Evolutionary conservation across 2,888 invertebrate species (phyloP).

Genomic region (Meteorus colon): DNA sequence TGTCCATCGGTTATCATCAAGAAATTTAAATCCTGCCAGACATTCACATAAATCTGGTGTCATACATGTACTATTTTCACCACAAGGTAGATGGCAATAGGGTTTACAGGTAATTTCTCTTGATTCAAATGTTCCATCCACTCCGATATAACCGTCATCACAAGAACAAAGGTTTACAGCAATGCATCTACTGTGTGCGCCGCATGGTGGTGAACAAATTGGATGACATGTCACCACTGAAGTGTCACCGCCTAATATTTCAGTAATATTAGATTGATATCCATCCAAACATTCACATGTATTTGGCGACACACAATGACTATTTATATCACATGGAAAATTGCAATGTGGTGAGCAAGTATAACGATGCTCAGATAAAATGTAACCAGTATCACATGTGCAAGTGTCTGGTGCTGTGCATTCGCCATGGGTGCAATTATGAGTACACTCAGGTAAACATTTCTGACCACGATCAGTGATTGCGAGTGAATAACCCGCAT

Average conservation of each 20-base stretch:
- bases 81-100: neutral
- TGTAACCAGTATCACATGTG: conserved; percentile 67
- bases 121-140: neutral
- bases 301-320: conserved; percentile 37
- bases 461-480: conserved; percentile 19
- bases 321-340: conserved; percentile 31
- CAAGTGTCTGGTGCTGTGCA: conserved; percentile 70
- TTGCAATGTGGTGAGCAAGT: conserved; percentile 42
- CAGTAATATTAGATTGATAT: conserved; percentile 6
- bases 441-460: conserved; percentile 67
- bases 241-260: neutral
- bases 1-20: conserved; percentile 1
- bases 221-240: neutral
- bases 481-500: conserved; percentile 37
- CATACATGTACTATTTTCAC: conserved; percentile 35
- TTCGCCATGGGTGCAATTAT: conserved; percentile 70
- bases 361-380: conserved; percentile 45
- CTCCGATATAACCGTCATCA: neutral
- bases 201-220: neutral
- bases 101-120: neutral
- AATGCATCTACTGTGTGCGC: conserved; percentile 70
- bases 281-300: conserved; percentile 44
- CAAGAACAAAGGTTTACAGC: conserved; percentile 43
- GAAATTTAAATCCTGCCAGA: conserved; percentile 27
- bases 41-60: conserved; percentile 44